A percentile compares a stretch with the other conserved stretches of the same genome.
Evolutionary conservation across 92 coral and sea anemone species (phyloP).

Genomic region (Epizoanthus illoricatus): DNA sequence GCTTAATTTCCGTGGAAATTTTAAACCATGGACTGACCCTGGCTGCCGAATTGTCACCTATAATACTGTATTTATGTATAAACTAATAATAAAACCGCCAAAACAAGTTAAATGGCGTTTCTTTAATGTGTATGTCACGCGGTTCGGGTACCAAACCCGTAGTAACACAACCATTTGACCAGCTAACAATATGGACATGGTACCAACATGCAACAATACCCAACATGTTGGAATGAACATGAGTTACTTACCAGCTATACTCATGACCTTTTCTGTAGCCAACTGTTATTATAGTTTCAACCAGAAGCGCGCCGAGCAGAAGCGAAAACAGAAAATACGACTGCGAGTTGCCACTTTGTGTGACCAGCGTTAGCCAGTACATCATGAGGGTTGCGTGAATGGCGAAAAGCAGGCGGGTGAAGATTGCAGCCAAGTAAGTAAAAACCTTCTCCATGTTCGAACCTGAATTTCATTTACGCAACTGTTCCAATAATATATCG

Average conservation of each 20-base stretch:
- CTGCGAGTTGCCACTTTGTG: slow-evolving; percentile 41
- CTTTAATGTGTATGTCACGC: no score
- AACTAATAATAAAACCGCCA: no score
- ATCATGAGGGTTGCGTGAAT: slow-evolving; percentile 79
- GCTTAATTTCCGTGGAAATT: background rate
- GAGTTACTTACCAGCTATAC: slow-evolving; percentile 76
- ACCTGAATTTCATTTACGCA: slow-evolving; percentile 13
- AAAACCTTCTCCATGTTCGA: slow-evolving; percentile 80
- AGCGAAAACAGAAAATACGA: slow-evolving; percentile 67
- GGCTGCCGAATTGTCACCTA: background rate
- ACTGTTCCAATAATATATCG: background rate
- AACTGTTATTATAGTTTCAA: slow-evolving; percentile 85
- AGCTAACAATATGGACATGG: background rate
- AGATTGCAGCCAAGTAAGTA: slow-evolving; percentile 81
- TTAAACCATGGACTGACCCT: no score
- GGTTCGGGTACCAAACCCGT: background rate
- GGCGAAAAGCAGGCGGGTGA: slow-evolving; percentile 80
- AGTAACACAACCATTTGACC: background rate
- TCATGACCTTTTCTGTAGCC: slow-evolving; percentile 88
- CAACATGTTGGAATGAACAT: background rate
- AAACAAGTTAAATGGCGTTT: background rate
- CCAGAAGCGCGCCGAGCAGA: slow-evolving; percentile 61
- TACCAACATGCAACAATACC: background rate
- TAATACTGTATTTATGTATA: background rate
- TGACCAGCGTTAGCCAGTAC: slow-evolving; percentile 81